Base-by-base conservation (phyloP, 2,797 vertebrate species). In the Uromys caudimaculatus region DNA sequence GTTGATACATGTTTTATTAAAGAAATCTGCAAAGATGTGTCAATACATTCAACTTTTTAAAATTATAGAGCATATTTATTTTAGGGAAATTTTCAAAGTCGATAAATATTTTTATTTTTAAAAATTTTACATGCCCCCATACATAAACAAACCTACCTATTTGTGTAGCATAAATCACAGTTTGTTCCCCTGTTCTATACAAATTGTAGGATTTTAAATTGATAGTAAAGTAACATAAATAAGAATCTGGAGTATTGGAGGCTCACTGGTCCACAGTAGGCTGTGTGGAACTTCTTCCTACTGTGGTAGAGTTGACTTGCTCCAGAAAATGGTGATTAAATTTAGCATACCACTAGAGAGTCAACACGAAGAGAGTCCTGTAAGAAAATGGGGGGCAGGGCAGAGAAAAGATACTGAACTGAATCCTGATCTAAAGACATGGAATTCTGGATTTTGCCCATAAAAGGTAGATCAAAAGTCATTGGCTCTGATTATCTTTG, bases 41-140 rank as follows among this genome's bases (percentile, higher is more conserved):
- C 29, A 60, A 77, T 93, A n/a, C 41, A 0, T 35, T 92, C 50
- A 75, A 10, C 8, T 82, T 73, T 93, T 5, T 29, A 75, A 88
- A 92, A 62, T 35, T 14, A 91, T 84, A 58, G 0, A 64, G 90
- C 83, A 87, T 29, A 93, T 10, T 69, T 4, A 19, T 47, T 90
- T 93, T 78, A 83, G 10, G 35, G 73, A 24, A 77, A 75, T 87
- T 75, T 89, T 82, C 29, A 67, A 93, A 96, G 69, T 64, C 27
- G 54, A 10, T 35, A 7, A 44, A 79, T 12, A 79, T 47, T 1
- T 93, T 92, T 60, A 54, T 93, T 83, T 86, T 87, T 91, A 89
- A 32, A 16, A 77, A 35, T 32, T 38, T 75, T 75, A 75, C 11
- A 75, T 44, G 12, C 12, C 11, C 41, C 19, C 19, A 27, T 27